phyloP scores from a whole-genome alignment of 2,888 invertebrate species.

The Polydrusus cervinus region DNA sequence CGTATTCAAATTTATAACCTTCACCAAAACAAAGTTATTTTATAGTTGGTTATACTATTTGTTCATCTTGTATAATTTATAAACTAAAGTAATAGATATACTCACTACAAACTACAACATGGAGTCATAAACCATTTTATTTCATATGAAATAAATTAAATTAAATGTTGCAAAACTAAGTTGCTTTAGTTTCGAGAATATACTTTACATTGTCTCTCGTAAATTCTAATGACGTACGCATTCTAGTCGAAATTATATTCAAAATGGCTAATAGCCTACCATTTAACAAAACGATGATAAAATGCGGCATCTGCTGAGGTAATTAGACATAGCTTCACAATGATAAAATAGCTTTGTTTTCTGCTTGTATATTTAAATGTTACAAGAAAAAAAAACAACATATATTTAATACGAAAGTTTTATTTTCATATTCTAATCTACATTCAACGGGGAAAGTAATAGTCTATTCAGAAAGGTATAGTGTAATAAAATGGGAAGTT shows the following conservation, averaged over 20 bases:
- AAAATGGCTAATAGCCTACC: conserved; percentile 25
- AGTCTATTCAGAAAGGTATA: too few relatives aligned
- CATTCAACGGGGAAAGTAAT: too few relatives aligned
- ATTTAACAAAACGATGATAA: conserved; percentile 42
- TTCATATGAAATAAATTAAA: conserved; percentile 16
- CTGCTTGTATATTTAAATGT: not conserved
- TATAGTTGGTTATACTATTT: too few relatives aligned
- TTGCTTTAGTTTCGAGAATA: conserved; percentile 11
- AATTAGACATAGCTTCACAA: conserved; percentile 34
- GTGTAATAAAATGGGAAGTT: too few relatives aligned
- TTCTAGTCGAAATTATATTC: conserved; percentile 31
- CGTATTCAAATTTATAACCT: too few relatives aligned
- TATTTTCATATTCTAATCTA: too few relatives aligned
- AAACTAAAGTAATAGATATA: too few relatives aligned
- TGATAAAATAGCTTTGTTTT: not conserved
- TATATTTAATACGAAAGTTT: not conserved
- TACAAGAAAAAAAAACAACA: not conserved
- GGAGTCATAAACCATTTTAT: not conserved
- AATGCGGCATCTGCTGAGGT: conserved; percentile 40
- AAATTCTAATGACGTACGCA: conserved; percentile 30
- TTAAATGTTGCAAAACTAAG: conserved; percentile 3
- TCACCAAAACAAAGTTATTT: too few relatives aligned
- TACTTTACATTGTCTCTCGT: conserved; percentile 14
- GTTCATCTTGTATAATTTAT: too few relatives aligned
- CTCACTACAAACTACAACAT: not conserved